A percentile compares a stretch with the other conserved stretches of the same genome.
Conservation (phyloP, 2,113 vertebrate species). For the Chauna torquata region DNA sequence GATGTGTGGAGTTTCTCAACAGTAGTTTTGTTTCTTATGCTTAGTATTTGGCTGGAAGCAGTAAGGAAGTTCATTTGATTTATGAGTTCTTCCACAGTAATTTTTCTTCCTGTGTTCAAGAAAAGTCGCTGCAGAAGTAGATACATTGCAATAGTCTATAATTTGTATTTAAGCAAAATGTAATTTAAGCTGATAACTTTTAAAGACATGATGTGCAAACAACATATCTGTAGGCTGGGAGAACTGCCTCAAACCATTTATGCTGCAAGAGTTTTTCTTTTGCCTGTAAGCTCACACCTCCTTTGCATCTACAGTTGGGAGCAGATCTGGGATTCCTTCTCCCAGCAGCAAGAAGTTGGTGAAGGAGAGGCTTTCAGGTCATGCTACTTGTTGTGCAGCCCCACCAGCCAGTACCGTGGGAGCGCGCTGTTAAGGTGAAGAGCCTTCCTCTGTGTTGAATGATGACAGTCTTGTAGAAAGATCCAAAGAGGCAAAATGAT, state of each 20-base stretch:
- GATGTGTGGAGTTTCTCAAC: conserved; percentile 11
- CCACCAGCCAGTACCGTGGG: accelerated
- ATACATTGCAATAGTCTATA: not conserved
- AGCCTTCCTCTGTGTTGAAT: not conserved
- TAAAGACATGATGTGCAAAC: not conserved
- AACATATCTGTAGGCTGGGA: not conserved
- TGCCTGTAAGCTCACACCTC: not conserved
- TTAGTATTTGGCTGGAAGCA: conserved; percentile 27
- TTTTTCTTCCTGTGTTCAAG: not conserved
- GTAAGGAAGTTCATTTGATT: conserved; percentile 52
- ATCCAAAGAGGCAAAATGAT: not conserved
- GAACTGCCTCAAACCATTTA: not conserved
- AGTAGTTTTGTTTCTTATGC: conserved; percentile 52
- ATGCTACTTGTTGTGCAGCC: not conserved
- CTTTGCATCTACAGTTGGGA: not conserved
- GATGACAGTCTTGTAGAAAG: not conserved
- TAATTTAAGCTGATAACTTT: not conserved
- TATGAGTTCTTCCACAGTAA: not conserved
- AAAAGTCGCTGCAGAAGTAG: conserved; percentile 29
- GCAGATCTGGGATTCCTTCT: not conserved
- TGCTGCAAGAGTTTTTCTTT: not conserved
- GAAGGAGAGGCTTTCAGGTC: not conserved
- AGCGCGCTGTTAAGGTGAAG: not conserved
- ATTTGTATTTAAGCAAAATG: conserved; percentile 10
- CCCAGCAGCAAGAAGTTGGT: not conserved